A percentile compares a stretch with the other conserved stretches of the same genome.
phyloP scores from a whole-genome alignment of 2,888 invertebrate species.

The Archips crataeganus region DNA sequence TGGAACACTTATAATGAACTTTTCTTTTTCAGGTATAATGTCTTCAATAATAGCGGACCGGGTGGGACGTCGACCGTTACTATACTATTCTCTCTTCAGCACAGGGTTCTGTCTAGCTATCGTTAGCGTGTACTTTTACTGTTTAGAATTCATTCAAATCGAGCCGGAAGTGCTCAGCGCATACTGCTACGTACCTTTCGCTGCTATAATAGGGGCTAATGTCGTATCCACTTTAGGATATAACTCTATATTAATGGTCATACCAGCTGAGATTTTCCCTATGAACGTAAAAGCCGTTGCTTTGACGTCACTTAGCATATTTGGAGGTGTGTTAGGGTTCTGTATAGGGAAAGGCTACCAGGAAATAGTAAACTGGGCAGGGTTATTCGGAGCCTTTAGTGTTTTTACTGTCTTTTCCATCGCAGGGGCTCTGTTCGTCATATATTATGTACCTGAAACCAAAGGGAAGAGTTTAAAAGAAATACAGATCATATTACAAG shows the following conservation, averaged over 20 bases:
- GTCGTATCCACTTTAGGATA: slow-evolving; percentile 71
- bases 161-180: slow-evolving; percentile 53
- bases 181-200: slow-evolving; percentile 68
- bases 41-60: slow-evolving; percentile 67
- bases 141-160: slow-evolving; percentile 60
- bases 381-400: slow-evolving; percentile 79
- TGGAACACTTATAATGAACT: no score
- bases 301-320: slow-evolving; percentile 75
- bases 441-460: slow-evolving; percentile 83
- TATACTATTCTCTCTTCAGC: slow-evolving; percentile 71
- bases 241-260: slow-evolving; percentile 76
- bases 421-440: slow-evolving; percentile 77
- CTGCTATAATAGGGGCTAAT: slow-evolving; percentile 68
- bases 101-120: slow-evolving; percentile 54
- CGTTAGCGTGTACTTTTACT: slow-evolving; percentile 70
- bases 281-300: slow-evolving; percentile 84
- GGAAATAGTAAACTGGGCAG: slow-evolving; percentile 72
- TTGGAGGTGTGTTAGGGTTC: slow-evolving; percentile 78
- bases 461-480: slow-evolving; percentile 84
- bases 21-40: slow-evolving; percentile 61
- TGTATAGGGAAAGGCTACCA: slow-evolving; percentile 81
- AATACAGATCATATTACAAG: slow-evolving; percentile 82
- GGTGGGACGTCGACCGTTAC: slow-evolving; percentile 77
- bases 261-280: slow-evolving; percentile 85
- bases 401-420: slow-evolving; percentile 75